Percentiles rank a stretch among this genome's conserved stretches.
Conservation (phyloP, 2,888 invertebrate species). For the Chorisops tibialis region DNA sequence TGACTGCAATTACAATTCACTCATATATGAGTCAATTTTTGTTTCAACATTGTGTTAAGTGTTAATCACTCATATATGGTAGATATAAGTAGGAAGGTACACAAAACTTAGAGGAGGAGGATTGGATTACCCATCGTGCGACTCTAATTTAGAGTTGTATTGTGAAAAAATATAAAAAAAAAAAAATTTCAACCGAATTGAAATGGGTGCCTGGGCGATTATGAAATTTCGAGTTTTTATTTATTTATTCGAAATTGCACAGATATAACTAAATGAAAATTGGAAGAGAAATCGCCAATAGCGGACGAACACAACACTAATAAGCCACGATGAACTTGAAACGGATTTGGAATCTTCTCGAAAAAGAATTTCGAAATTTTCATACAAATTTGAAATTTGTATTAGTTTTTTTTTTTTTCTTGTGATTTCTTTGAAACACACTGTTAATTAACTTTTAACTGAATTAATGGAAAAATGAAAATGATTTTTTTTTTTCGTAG, state of each 20-base stretch:
- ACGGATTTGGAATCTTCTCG: background rate
- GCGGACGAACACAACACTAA: background rate
- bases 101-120: background rate
- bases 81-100: background rate
- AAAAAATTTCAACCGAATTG: background rate
- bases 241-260: constrained; percentile 16
- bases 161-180: too few relatives aligned
- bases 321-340: constrained; percentile 9
- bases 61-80: constrained; percentile 3
- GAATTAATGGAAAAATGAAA: too few relatives aligned
- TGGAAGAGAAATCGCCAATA: constrained; percentile 4
- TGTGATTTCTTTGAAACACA: background rate
- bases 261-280: background rate
- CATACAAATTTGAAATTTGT: background rate
- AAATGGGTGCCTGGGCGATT: constrained; percentile 7
- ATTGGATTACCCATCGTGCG: background rate
- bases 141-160: too few relatives aligned
- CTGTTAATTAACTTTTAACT: constrained; percentile 2
- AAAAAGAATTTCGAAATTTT: background rate
- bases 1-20: constrained; percentile 5
- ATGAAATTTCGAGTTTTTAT: constrained; percentile 5
- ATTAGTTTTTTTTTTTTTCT: background rate
- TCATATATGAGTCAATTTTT: constrained; percentile 15
- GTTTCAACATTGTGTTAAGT: constrained; percentile 2
- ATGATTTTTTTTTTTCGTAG: too few relatives aligned